Conservation (phyloP, 2,113 vertebrate species). For the Mandrillus leucophaeus region DNA sequence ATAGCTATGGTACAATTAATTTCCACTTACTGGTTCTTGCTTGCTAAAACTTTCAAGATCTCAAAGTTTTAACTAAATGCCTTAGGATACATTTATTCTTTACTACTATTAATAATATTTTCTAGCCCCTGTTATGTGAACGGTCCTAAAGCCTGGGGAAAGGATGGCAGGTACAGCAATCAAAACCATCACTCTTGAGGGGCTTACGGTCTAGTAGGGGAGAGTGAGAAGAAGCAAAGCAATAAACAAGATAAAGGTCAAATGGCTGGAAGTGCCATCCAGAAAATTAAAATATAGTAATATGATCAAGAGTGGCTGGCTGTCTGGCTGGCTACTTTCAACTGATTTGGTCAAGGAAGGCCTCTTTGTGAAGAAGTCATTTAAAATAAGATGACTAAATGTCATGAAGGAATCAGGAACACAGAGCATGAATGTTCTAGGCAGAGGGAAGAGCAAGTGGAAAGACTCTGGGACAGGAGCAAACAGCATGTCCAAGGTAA, state of each 20-base stretch:
- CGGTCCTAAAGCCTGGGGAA: not conserved
- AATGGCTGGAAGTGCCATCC: not conserved
- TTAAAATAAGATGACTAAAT: not conserved
- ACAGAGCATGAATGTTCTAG: not conserved
- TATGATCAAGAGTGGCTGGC: not conserved
- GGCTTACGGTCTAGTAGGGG: not conserved
- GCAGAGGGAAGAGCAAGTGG: not conserved
- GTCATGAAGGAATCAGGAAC: not conserved
- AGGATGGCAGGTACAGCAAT: not conserved
- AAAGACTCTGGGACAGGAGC: not conserved
- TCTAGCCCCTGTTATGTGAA: not conserved
- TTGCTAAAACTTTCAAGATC: slow-evolving; percentile 11
- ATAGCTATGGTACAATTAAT: not conserved
- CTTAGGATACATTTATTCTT: not conserved
- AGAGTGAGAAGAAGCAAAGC: not conserved
- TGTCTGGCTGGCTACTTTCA: not conserved
- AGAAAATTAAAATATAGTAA: not conserved
- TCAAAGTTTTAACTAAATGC: not conserved
- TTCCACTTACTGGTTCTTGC: not conserved
- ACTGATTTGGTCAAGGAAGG: not conserved
- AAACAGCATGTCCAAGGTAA: not conserved
- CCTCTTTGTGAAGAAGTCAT: not conserved
- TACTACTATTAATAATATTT: not conserved
- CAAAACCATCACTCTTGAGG: not conserved
- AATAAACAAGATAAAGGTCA: not conserved